Evolutionary conservation across 35 echinoderm and acorn worm species (phyloP).

Genomic region (Holothuria glaberrima): DNA sequence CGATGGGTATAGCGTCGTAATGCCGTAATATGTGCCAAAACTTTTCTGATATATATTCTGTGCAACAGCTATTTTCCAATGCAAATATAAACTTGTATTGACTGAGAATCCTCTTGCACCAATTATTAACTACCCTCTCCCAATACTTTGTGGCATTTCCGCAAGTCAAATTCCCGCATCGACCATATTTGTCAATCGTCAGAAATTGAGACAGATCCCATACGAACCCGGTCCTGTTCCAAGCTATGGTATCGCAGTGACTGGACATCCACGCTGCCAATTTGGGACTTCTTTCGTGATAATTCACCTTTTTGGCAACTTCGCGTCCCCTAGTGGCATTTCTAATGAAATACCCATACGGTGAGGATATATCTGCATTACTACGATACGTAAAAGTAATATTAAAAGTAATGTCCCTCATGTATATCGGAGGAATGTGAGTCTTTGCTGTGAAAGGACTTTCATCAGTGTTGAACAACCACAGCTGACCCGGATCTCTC

Average conservation of each 20-base stretch:
- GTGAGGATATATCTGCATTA: conserved; percentile 25
- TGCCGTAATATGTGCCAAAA: conserved; percentile 60
- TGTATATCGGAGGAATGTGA: background rate
- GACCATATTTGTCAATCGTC: conserved; percentile 45
- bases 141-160: background rate
- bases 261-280: conserved; percentile 46
- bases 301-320: background rate
- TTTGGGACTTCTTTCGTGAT: background rate
- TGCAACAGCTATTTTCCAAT: conserved; percentile 49
- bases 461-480: conserved; percentile 46
- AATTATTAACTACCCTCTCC: conserved; percentile 5
- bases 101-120: conserved; percentile 13
- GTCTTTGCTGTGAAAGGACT: conserved; percentile 25
- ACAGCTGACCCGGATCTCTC: conserved; percentile 23
- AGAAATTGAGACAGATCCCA: conserved; percentile 23
- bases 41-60: conserved; percentile 61
- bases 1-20: conserved; percentile 53
- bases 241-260: conserved; percentile 36
- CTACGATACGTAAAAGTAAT: conserved; percentile 31
- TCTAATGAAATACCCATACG: conserved; percentile 25
- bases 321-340: background rate
- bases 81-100: conserved; percentile 63
- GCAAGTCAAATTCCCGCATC: conserved; percentile 45
- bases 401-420: conserved; percentile 49
- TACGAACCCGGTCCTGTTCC: conserved; percentile 35